Evolutionary conservation across 1,140 invertebrate genomes (phyloP).

Genomic region (Magallana gigas): DNA sequence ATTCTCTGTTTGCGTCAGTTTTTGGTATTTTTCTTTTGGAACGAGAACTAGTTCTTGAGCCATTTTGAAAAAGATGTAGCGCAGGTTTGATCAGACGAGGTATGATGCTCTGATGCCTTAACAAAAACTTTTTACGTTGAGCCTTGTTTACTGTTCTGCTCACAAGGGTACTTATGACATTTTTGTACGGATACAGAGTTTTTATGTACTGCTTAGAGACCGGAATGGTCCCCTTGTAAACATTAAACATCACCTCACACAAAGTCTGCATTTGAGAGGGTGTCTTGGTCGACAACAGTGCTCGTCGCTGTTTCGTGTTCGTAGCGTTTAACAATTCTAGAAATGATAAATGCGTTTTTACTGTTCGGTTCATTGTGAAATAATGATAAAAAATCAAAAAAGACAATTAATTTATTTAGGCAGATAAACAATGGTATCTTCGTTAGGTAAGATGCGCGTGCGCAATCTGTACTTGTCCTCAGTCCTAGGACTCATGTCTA

Average conservation of each 20-base stretch:
- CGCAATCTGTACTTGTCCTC: constrained; percentile 37
- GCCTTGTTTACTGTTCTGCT: neutral
- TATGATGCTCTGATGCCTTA: neutral
- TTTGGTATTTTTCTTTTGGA: constrained; percentile 23
- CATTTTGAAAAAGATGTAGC: constrained; percentile 10
- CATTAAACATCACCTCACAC: no score
- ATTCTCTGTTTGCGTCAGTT: neutral
- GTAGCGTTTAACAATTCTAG: no score
- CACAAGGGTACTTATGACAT: neutral
- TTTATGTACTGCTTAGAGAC: constrained; percentile 7
- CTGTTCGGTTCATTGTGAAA: constrained; percentile 19
- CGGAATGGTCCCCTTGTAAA: constrained; percentile 37
- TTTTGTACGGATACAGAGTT: constrained; percentile 24
- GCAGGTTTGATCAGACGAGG: constrained; percentile 9
- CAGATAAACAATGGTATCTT: constrained; percentile 18
- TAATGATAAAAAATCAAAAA: neutral
- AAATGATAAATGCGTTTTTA: constrained; percentile 39
- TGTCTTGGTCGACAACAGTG: no score
- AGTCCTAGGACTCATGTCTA: no score
- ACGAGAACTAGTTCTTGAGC: constrained; percentile 29
- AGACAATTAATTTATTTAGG: neutral
- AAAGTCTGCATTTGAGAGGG: no score
- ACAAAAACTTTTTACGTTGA: neutral
- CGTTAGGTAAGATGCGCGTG: constrained; percentile 44
- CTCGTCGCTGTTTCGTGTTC: no score